A percentile compares a stretch with the other conserved stretches of the same genome.
Evolutionary conservation across 2,797 vertebrate species (phyloP).

Genomic region (Acipenser oxyrinchus): DNA sequence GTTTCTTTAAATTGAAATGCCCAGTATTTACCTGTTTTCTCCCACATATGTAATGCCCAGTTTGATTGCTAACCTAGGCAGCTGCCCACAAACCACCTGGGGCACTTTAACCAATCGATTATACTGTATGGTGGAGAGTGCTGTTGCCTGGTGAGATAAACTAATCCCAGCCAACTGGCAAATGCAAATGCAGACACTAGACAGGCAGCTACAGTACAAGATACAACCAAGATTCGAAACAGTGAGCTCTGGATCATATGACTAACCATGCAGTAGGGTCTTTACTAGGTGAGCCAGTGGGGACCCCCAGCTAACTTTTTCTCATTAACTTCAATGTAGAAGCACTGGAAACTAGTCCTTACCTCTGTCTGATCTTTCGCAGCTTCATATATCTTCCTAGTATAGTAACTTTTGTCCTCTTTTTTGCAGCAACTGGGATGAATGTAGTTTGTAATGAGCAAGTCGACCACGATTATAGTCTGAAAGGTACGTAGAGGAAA

Average conservation of each 20-base stretch:
- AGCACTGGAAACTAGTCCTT: slow-evolving; percentile 12
- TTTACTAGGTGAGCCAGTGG: background rate
- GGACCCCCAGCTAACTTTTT: background rate
- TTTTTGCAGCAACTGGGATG: slow-evolving; percentile 39
- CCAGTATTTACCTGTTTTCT: too few relatives aligned
- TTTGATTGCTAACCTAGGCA: too few relatives aligned
- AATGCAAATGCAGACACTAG: too few relatives aligned
- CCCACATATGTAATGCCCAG: too few relatives aligned
- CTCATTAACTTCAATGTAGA: too few relatives aligned
- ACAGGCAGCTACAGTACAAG: too few relatives aligned
- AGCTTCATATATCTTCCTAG: slow-evolving; percentile 58
- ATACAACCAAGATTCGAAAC: background rate
- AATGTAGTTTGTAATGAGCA: slow-evolving; percentile 46
- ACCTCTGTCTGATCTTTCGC: slow-evolving; percentile 55
- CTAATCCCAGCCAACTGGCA: too few relatives aligned
- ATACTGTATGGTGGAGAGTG: too few relatives aligned
- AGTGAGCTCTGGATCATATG: slow-evolving; percentile 4
- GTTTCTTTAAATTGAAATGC: too few relatives aligned
- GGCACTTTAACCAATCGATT: too few relatives aligned
- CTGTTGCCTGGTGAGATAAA: too few relatives aligned
- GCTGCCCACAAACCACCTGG: too few relatives aligned
- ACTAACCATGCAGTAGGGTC: background rate
- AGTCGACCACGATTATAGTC: slow-evolving; percentile 61
- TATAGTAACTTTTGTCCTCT: slow-evolving; percentile 56
- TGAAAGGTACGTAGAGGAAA: slow-evolving; percentile 26